Evolutionary conservation across 2,113 vertebrate species (phyloP).

Genomic region (Aramus guarauna): DNA sequence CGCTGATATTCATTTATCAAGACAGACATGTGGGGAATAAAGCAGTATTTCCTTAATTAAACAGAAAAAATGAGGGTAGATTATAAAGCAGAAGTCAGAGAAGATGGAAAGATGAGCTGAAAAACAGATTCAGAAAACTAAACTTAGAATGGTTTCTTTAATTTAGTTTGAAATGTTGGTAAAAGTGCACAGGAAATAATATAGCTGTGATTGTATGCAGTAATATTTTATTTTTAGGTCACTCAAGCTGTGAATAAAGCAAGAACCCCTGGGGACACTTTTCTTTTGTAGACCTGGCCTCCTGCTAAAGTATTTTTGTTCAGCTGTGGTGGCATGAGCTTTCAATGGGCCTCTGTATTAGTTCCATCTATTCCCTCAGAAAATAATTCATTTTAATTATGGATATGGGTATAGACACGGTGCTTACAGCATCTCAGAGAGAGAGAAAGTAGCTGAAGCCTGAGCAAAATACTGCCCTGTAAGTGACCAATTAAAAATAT

Average conservation of each 20-base stretch:
- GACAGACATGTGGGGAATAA: background rate
- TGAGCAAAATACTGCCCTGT: background rate
- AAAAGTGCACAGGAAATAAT: background rate
- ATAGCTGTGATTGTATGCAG: background rate
- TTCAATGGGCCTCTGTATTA: background rate
- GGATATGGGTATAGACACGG: background rate
- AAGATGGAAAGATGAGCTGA: background rate
- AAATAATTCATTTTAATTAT: background rate
- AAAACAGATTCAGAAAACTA: background rate
- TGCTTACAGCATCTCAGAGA: background rate
- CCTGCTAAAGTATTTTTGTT: background rate
- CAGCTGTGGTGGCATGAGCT: background rate
- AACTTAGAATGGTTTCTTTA: background rate
- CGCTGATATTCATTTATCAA: background rate
- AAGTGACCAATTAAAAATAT: background rate
- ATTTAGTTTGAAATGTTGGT: background rate
- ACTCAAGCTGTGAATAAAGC: constrained; percentile 58
- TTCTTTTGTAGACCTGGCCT: constrained; percentile 3
- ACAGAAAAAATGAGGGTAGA: background rate
- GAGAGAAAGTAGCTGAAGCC: background rate
- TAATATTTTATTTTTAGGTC: constrained; percentile 38
- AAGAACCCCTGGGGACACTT: background rate
- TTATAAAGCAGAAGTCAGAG: background rate
- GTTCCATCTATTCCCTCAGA: background rate
- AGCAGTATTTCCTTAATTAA: background rate